These are phyloP conservation scores for Crypturellus tataupa DNA, from an alignment of 2,797 vertebrate species.

Conservation along the genomic window DNA sequence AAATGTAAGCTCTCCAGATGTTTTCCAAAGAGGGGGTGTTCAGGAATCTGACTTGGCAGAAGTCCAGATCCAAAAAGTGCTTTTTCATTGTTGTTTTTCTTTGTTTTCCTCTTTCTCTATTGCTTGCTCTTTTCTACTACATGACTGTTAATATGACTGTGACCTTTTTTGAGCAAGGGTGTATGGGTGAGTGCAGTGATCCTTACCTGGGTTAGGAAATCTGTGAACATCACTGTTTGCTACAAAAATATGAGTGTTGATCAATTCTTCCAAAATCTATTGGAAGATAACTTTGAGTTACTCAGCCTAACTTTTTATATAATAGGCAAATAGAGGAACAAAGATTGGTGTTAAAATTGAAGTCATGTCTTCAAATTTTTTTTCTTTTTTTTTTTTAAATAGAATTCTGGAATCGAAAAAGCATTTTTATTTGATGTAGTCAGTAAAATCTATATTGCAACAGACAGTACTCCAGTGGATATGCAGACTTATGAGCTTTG, in stretches of 20 bases:
- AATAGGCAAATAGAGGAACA: neutral
- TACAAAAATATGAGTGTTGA: neutral
- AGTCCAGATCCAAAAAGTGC: neutral
- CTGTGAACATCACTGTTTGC: neutral
- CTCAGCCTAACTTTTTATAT: neutral
- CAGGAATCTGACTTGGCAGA: neutral
- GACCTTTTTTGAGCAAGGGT: neutral
- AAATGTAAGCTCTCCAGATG: neutral
- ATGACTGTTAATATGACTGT: no score
- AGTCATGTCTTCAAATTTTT: neutral
- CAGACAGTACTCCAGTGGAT: slow-evolving; percentile 93
- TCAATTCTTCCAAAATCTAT: neutral
- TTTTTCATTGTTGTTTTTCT: no score
- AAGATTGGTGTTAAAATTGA: slow-evolving; percentile 21
- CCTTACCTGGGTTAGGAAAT: neutral
- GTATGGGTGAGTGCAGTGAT: neutral
- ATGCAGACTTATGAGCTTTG: slow-evolving; percentile 95
- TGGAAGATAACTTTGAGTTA: slow-evolving; percentile 10
- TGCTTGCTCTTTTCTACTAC: neutral
- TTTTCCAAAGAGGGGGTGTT: neutral
- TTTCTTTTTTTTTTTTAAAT: slow-evolving; percentile 61
- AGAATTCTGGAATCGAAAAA: slow-evolving; percentile 91
- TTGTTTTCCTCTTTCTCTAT: neutral
- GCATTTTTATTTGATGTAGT: slow-evolving; percentile 95
- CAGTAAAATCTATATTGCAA: slow-evolving; percentile 95